Evolutionary conservation across 2,113 vertebrate species (phyloP).

Genomic region (human (Homo sapiens)): DNA sequence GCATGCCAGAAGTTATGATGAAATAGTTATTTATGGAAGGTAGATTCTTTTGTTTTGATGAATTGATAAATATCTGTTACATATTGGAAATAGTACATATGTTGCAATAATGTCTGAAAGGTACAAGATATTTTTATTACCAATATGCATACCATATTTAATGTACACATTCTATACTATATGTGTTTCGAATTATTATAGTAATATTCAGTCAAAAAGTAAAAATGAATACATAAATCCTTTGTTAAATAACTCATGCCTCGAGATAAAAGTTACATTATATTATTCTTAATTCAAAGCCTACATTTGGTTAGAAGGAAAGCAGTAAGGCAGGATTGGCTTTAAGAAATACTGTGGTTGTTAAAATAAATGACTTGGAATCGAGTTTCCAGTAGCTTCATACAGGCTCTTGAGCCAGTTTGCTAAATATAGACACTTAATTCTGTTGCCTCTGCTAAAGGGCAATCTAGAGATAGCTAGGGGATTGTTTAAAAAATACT

Average conservation of each 20-base stretch:
- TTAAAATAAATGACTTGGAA: conserved; percentile 54
- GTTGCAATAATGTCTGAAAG: neutral
- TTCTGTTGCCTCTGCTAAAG: neutral
- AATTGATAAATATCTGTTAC: neutral
- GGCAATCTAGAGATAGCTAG: neutral
- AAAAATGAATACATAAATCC: neutral
- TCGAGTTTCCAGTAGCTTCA: conserved; percentile 31
- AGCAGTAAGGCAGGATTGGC: neutral
- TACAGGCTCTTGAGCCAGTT: neutral
- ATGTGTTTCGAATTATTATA: neutral
- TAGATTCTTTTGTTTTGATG: neutral
- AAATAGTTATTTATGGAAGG: neutral
- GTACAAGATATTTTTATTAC: neutral
- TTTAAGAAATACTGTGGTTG: neutral
- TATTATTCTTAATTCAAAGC: neutral
- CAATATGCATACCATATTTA: neutral
- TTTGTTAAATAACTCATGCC: neutral
- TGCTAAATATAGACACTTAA: conserved; percentile 17
- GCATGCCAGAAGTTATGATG: neutral
- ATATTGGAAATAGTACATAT: neutral
- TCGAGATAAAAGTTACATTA: neutral
- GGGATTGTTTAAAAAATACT: neutral
- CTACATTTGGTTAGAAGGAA: neutral
- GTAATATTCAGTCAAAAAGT: neutral
- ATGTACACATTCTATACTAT: neutral